Percentiles rank a stretch among this genome's conserved stretches.
These are phyloP conservation scores for Neodiprion virginianus DNA, from an alignment of 1,140 invertebrate species.

Conservation along the genomic window DNA sequence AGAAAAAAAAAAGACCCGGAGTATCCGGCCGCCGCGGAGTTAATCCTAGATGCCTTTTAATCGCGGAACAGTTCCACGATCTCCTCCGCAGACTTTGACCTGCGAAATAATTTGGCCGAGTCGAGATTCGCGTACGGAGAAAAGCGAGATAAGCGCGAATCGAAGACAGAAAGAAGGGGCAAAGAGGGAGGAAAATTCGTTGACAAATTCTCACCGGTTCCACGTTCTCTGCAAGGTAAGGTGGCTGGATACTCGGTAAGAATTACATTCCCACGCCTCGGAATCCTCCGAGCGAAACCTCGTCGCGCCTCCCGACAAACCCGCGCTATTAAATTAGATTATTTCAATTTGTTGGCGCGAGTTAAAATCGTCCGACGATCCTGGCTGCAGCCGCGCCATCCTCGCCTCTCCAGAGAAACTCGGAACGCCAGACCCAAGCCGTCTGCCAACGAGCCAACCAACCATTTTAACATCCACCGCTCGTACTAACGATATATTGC, in stretches of 20 bases:
- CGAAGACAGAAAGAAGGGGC: too few relatives aligned
- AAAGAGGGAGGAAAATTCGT: too few relatives aligned
- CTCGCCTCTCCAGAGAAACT: constrained; percentile 27
- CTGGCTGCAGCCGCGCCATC: constrained; percentile 17
- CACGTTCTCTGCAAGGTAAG: too few relatives aligned
- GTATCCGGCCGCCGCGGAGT: not conserved
- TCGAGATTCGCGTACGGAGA: too few relatives aligned
- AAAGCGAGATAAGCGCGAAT: too few relatives aligned
- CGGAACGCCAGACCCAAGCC: constrained; percentile 12
- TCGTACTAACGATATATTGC: constrained; percentile 48
- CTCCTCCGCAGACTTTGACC: not conserved
- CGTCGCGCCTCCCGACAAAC: not conserved
- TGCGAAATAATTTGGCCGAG: too few relatives aligned
- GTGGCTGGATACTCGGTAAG: not conserved
- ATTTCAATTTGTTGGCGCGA: constrained; percentile 18
- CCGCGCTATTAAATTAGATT: constrained; percentile 7
- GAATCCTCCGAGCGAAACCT: not conserved
- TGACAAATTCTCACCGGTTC: too few relatives aligned
- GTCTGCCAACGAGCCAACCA: constrained; percentile 13
- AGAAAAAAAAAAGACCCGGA: not conserved
- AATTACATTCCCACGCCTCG: not conserved
- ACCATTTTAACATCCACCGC: constrained; percentile 32
- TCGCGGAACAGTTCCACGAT: not conserved
- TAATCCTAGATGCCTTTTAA: not conserved
- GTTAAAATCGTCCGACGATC: constrained; percentile 26